Percentiles rank a stretch among this genome's conserved stretches.
These are phyloP conservation scores for Hypsibius dujardini DNA, from an alignment of 1,140 invertebrate genomes.

Conservation along the genomic window DNA sequence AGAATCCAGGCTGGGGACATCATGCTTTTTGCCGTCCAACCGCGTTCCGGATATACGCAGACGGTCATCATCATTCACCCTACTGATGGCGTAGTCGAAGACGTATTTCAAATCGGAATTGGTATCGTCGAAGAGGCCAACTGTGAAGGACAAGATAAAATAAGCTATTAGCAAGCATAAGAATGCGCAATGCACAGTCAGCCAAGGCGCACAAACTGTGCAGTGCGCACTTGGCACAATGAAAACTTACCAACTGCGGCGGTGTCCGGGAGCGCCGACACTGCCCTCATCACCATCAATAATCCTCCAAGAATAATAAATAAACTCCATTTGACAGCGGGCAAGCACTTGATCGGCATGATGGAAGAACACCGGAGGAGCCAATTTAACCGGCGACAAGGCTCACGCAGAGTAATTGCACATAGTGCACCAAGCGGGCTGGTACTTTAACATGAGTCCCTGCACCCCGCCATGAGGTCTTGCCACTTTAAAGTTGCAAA, in stretches of 20 bases:
- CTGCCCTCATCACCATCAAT: not conserved
- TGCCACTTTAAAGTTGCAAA: too few species aligned
- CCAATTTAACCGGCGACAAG: too few species aligned
- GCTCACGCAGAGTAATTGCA: too few species aligned
- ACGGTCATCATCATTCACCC: not conserved
- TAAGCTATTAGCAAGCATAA: not conserved
- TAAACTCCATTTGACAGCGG: not conserved
- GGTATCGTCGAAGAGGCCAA: constrained; percentile 7
- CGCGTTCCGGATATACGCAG: constrained; percentile 1
- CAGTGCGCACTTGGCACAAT: not conserved
- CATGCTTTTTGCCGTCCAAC: constrained; percentile 9
- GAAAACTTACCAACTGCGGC: not conserved
- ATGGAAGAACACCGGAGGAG: too few species aligned
- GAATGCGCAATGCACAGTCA: not conserved
- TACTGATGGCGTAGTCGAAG: constrained; percentile 16
- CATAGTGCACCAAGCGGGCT: too few species aligned
- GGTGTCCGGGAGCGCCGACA: not conserved
- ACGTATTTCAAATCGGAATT: not conserved
- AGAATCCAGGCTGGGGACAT: not conserved
- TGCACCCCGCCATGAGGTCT: too few species aligned
- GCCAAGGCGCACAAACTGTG: not conserved
- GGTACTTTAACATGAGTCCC: too few species aligned
- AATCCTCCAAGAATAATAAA: not conserved
- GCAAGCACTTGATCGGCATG: not conserved
- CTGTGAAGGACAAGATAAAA: not conserved